Conservation (phyloP, 2,113 vertebrate genomes). For the Atlantisia rogersi region DNA sequence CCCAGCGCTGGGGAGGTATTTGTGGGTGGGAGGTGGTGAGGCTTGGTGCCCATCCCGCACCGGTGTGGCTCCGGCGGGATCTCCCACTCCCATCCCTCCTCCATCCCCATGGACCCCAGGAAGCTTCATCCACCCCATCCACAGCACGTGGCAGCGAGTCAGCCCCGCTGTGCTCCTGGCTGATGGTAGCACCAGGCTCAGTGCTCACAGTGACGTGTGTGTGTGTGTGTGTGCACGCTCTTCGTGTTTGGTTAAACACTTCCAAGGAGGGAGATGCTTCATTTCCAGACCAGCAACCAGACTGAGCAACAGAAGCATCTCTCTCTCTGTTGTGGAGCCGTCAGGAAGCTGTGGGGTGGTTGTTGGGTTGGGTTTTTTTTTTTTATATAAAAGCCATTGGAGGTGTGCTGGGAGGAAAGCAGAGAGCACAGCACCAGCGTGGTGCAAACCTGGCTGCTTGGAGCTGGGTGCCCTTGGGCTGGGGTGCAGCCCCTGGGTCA, state of each 20-base stretch:
- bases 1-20: not conserved
- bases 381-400: not conserved
- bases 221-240: not conserved
- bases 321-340: not conserved
- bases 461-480: not conserved
- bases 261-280: not conserved
- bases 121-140: fast-evolving
- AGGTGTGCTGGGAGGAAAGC: not conserved
- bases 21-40: fast-evolving
- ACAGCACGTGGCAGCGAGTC: fast-evolving
- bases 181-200: not conserved
- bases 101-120: fast-evolving
- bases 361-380: not conserved
- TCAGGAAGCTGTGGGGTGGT: not conserved
- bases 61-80: fast-evolving
- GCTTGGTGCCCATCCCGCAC: fast-evolving
- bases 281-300: not conserved
- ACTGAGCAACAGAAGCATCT: not conserved
- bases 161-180: not conserved
- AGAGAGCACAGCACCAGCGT: not conserved
- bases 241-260: not conserved
- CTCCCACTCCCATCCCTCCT: not conserved
- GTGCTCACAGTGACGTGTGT: not conserved
- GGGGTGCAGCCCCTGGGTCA: not conserved
- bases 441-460: not conserved